Conservation (phyloP, 2,113 vertebrate genomes). For the Lepisosteus osseus region DNA sequence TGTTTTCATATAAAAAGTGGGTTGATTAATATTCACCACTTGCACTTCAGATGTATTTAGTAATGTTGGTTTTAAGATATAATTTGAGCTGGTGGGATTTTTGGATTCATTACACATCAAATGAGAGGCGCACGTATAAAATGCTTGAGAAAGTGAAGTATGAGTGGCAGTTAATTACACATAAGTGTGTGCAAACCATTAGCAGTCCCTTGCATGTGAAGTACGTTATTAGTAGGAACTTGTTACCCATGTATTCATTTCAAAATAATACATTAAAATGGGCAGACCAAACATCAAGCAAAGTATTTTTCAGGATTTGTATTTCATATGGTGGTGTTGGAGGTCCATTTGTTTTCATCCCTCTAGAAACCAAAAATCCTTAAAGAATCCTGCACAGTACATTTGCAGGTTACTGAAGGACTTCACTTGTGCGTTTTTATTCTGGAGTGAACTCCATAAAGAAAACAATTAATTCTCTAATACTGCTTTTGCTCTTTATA, state of each 20-base stretch:
- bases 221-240: slow-evolving; percentile 20
- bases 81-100: neutral
- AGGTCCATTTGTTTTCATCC: no score
- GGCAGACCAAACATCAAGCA: slow-evolving; percentile 8
- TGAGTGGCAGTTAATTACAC: slow-evolving; percentile 20
- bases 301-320: slow-evolving; percentile 1
- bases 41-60: neutral
- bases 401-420: no score
- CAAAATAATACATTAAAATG: slow-evolving; percentile 8
- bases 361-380: no score
- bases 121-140: slow-evolving; percentile 4
- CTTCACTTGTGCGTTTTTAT: no score
- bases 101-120: neutral
- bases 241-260: slow-evolving; percentile 29
- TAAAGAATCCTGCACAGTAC: no score
- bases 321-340: no score
- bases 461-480: no score
- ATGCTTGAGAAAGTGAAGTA: slow-evolving; percentile 17
- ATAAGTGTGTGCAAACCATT: slow-evolving; percentile 12
- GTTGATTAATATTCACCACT: slow-evolving; percentile 22
- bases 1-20: neutral
- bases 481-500: no score
- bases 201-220: neutral
- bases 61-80: slow-evolving; percentile 15
- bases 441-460: no score